Percentiles rank a stretch among this genome's conserved stretches.
These are phyloP conservation scores for Atethmia centrago DNA, from an alignment of 2,888 invertebrate species.

Conservation along the genomic window DNA sequence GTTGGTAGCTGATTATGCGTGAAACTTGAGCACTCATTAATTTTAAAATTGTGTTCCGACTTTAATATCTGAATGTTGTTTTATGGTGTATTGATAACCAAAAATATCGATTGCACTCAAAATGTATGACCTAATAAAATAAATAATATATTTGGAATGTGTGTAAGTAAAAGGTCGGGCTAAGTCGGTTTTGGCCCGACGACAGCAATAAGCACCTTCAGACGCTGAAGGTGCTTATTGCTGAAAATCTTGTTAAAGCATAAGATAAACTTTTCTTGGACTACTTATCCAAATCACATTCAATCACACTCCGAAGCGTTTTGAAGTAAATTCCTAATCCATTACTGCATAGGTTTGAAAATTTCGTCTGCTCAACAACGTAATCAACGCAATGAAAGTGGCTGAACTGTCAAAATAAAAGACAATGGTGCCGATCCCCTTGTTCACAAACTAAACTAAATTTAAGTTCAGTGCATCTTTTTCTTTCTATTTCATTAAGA, in stretches of 20 bases:
- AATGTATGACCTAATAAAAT: background rate
- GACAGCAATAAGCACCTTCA: no score
- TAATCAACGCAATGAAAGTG: background rate
- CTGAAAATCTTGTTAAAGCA: background rate
- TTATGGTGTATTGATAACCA: slow-evolving; percentile 36
- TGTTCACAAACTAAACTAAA: no score
- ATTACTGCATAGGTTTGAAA: background rate
- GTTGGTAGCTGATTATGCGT: slow-evolving; percentile 44
- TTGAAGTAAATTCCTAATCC: background rate
- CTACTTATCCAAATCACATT: background rate
- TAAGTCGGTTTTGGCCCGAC: background rate
- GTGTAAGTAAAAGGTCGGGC: no score
- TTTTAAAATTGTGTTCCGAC: slow-evolving; percentile 28
- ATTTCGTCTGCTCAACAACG: background rate
- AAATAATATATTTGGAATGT: background rate
- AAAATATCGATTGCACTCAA: slow-evolving; percentile 8
- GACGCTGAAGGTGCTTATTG: background rate
- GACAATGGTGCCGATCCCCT: no score
- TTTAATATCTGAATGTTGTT: slow-evolving; percentile 31
- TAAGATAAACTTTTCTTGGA: background rate
- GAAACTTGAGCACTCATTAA: slow-evolving; percentile 47
- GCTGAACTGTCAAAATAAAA: background rate
- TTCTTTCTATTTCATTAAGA: no score
- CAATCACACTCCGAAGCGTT: background rate
- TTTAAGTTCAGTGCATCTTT: no score